Evolutionary conservation across 2,888 invertebrate species (phyloP).

Genomic region (Tetragonula carbonaria): DNA sequence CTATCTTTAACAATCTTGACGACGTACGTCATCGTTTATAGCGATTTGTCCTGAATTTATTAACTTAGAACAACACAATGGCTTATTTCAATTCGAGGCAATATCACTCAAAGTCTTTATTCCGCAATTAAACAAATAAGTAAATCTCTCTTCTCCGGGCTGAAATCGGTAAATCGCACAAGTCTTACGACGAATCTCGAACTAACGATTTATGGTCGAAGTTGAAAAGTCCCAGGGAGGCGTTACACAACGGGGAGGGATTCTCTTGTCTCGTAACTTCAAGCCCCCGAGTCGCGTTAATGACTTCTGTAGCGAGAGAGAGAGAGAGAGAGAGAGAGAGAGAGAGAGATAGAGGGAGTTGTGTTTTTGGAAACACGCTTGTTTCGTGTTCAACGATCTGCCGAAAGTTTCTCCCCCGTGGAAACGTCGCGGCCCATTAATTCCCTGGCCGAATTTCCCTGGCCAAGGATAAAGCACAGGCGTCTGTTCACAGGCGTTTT

Average conservation of each 20-base stretch:
- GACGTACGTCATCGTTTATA: too few species aligned
- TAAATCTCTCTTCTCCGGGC: neutral
- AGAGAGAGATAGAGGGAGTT: neutral
- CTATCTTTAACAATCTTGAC: too few species aligned
- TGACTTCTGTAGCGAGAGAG: slow-evolving; percentile 30
- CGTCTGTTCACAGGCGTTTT: slow-evolving; percentile 23
- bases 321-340: too few species aligned
- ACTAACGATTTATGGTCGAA: slow-evolving; percentile 46
- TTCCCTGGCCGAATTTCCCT: slow-evolving; percentile 12
- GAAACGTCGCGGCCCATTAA: slow-evolving; percentile 42
- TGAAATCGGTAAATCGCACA: slow-evolving; percentile 17
- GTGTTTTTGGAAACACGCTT: slow-evolving; percentile 48
- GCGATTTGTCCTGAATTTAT: too few species aligned
- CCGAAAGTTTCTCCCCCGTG: slow-evolving; percentile 35
- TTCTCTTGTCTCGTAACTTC: slow-evolving; percentile 31
- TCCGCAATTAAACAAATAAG: neutral
- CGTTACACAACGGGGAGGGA: slow-evolving; percentile 11
- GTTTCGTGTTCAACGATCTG: slow-evolving; percentile 26
- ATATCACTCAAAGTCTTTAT: too few species aligned
- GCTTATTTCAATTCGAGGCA: too few species aligned
- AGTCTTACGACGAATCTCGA: slow-evolving; percentile 21
- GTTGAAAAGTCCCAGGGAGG: slow-evolving; percentile 39
- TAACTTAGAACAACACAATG: too few species aligned
- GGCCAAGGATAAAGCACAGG: slow-evolving; percentile 26
- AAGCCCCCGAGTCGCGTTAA: slow-evolving; percentile 38